These are phyloP conservation scores for Alligator mississippiensis DNA, from an alignment of 2,113 vertebrate genomes.

Conservation along the genomic window DNA sequence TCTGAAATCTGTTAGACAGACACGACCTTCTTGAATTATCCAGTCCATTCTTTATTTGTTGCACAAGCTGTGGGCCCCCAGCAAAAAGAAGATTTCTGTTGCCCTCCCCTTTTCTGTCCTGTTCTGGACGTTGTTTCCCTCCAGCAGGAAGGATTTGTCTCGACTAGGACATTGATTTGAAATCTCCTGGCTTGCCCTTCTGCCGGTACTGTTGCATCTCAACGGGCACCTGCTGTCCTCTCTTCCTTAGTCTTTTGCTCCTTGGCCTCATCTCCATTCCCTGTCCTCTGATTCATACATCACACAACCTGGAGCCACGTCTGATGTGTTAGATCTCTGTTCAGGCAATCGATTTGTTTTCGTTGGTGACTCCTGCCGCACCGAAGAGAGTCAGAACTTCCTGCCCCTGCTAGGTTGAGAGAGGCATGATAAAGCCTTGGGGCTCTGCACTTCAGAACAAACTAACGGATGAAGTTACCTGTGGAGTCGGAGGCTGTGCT, in stretches of 20 bases:
- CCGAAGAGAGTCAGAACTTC: neutral
- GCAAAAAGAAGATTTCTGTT: neutral
- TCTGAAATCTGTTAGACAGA: neutral
- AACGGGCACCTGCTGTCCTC: neutral
- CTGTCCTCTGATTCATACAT: neutral
- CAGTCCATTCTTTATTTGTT: constrained; percentile 38
- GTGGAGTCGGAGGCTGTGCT: neutral
- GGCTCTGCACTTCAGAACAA: neutral
- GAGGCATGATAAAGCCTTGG: neutral
- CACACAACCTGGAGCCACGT: neutral
- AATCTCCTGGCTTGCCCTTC: constrained; percentile 2
- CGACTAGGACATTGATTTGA: constrained; percentile 56
- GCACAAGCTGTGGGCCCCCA: constrained; percentile 27
- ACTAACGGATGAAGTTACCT: neutral
- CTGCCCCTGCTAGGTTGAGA: neutral
- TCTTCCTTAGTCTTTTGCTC: neutral
- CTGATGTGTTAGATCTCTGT: neutral
- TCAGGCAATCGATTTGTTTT: constrained; percentile 16
- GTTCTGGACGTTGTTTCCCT: constrained; percentile 22
- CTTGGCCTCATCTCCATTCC: neutral
- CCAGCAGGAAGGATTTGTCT: constrained; percentile 52
- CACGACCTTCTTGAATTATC: neutral
- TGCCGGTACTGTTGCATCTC: neutral
- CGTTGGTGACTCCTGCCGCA: neutral
- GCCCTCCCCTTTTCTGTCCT: constrained; percentile 18